Evolutionary conservation across 2,113 vertebrate species (phyloP), one percentile per base, ranked within the genome.

Genomic region (Ictalurus punctatus): DNA sequence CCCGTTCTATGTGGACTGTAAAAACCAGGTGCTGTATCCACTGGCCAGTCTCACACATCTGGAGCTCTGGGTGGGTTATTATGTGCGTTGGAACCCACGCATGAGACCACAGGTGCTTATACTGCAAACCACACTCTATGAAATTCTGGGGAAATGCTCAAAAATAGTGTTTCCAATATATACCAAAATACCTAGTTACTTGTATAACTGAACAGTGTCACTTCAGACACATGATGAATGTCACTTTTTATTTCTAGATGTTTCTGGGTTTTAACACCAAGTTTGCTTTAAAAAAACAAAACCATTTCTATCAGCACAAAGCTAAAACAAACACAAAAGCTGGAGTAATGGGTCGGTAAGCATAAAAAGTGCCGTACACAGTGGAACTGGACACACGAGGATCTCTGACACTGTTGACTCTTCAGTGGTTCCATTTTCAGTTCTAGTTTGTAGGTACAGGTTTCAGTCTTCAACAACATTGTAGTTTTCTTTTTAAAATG

Each of bases 21-120:
- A 98, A 91, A 96, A 98, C 93, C 97, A 98, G 0, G 97, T 99
- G 19, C 94, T 99, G 37, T 99, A 98, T 91, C 98, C 98, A 0
- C 95, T 98, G 74, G 97, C 97, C 86, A 98, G 97, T 37, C 90
- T 97, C 92, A 96, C 96, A 94, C 98, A 98, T 85, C 94, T 99
- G 95, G 97, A 98, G 83, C 95, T 99, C 14, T 99, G 98, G 98
- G 97, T 97, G 83, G 96, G 95, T 85, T 99, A 99, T 92, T 99
- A 99, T 0, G 96, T 97, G 69, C 96, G 98, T 88, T 99, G 98
- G 98, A 99, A 98, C 93, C 97, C 98, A 0, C 95, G 96, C 89
- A 98, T 97, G 97, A 95, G 97, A 89, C 97, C 97, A 40, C 98
- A 99, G 98, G 98, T 99, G 94, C 4, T 25, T 58, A 78, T 9